These are phyloP conservation scores for Drosophila ironensis DNA, from an alignment of 1,140 invertebrate species.

Conservation along the genomic window DNA sequence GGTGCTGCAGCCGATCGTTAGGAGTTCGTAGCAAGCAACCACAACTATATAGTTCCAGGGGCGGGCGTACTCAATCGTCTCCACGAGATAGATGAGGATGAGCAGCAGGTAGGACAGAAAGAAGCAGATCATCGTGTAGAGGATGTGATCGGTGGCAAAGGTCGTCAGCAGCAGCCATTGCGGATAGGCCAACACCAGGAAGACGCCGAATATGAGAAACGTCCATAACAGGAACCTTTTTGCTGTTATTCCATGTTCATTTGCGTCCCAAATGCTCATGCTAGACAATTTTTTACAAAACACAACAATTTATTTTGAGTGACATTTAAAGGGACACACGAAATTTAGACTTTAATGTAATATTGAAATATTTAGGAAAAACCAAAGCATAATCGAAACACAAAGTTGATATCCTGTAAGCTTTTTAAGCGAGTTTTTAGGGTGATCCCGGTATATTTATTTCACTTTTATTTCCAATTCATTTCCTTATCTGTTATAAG, in stretches of 20 bases:
- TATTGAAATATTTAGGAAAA: too few species aligned
- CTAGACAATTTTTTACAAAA: neutral
- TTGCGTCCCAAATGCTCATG: neutral
- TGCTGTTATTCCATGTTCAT: neutral
- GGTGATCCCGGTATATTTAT: too few species aligned
- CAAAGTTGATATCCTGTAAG: too few species aligned
- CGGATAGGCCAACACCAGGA: slow-evolving; percentile 19
- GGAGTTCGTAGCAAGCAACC: slow-evolving; percentile 31
- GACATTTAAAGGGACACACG: too few species aligned
- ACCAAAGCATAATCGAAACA: too few species aligned
- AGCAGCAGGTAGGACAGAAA: neutral
- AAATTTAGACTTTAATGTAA: too few species aligned
- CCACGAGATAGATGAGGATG: neutral
- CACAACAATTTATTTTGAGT: neutral
- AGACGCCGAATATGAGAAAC: neutral
- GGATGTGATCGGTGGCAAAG: neutral
- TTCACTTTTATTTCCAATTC: too few species aligned
- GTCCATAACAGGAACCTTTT: slow-evolving; percentile 1
- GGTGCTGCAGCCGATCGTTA: slow-evolving; percentile 28
- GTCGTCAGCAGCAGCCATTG: slow-evolving; percentile 46
- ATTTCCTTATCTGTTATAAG: too few species aligned
- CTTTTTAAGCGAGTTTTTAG: too few species aligned
- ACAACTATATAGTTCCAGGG: slow-evolving; percentile 13
- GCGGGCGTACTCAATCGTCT: neutral
- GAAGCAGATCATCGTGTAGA: slow-evolving; percentile 17